phyloP scores from a whole-genome alignment of 2,113 vertebrate genomes.

The Phaethon lepturus region DNA sequence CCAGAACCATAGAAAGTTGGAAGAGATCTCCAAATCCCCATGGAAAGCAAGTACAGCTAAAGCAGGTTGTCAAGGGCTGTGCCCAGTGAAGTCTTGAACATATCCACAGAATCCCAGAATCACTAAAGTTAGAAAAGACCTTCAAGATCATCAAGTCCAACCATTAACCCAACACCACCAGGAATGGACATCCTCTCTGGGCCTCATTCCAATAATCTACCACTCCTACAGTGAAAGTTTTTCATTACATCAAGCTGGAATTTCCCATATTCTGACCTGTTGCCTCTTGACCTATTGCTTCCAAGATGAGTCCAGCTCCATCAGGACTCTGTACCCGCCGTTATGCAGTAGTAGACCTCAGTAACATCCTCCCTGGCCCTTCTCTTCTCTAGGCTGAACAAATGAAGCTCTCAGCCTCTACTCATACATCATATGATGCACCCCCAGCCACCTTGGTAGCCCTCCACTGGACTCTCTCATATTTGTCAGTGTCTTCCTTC shows the following conservation, averaged over 20 bases:
- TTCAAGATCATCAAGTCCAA: too few relatives aligned
- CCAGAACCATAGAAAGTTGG: neutral
- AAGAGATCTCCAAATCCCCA: neutral
- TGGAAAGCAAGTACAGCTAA: neutral
- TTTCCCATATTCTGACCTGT: neutral
- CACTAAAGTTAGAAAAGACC: too few relatives aligned
- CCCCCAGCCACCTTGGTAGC: neutral
- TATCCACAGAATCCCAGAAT: neutral
- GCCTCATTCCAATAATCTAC: too few relatives aligned
- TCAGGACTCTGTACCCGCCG: rapidly evolving
- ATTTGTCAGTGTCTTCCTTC: rapidly evolving
- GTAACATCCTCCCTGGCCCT: too few relatives aligned
- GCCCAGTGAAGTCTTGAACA: neutral
- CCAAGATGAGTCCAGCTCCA: neutral
- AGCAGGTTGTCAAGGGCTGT: neutral
- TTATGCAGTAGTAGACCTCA: neutral
- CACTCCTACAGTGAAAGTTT: neutral
- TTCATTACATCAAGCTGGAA: neutral
- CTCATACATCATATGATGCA: neutral
- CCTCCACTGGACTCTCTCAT: too few relatives aligned
- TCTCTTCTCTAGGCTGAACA: neutral
- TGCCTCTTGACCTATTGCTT: neutral
- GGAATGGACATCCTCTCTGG: neutral
- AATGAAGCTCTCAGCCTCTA: neutral
- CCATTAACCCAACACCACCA: too few relatives aligned